These are phyloP conservation scores for Micronycteris hirsuta DNA, from an alignment of 2,113 vertebrate genomes.

Conservation along the genomic window DNA sequence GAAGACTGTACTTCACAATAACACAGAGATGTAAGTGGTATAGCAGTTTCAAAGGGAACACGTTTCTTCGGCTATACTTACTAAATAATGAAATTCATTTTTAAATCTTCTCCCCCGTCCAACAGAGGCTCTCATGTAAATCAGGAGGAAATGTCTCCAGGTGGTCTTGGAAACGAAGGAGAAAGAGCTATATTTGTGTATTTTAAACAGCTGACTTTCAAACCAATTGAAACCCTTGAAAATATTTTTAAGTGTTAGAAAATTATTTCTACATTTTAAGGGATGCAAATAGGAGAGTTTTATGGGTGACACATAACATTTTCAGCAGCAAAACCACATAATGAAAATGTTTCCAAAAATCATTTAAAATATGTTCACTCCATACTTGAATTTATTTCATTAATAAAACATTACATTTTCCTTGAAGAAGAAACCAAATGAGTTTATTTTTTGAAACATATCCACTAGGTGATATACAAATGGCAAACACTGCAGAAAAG, in stretches of 20 bases:
- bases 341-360: background rate
- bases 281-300: background rate
- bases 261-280: background rate
- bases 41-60: background rate
- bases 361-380: background rate
- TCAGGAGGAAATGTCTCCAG: background rate
- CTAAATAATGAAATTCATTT: background rate
- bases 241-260: background rate
- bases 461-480: background rate
- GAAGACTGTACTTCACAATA: background rate
- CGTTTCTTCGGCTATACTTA: background rate
- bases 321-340: background rate
- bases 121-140: background rate
- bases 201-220: background rate
- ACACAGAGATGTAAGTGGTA: background rate
- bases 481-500: background rate
- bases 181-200: background rate
- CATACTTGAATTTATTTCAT: slow-evolving; percentile 5
- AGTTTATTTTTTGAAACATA: background rate
- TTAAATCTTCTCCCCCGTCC: background rate
- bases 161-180: background rate
- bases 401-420: background rate
- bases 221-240: background rate
- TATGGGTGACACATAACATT: background rate
- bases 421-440: background rate